Evolutionary conservation across 2,888 invertebrate genomes (phyloP).

Genomic region (Himalopsyche kuldschensis): DNA sequence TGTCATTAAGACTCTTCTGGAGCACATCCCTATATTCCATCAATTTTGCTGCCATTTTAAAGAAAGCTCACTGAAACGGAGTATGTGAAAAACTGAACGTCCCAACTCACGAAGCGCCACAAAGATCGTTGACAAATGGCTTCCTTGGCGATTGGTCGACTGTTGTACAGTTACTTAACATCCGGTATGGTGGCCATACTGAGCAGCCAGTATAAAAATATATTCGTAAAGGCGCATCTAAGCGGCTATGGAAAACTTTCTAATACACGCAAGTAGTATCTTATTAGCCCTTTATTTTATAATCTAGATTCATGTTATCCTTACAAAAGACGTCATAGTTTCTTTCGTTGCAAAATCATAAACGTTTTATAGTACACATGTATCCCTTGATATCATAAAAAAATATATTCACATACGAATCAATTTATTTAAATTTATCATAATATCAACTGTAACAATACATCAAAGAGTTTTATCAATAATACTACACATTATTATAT

Average conservation of each 20-base stretch:
- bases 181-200: background rate
- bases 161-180: background rate
- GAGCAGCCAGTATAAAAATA: background rate
- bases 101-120: background rate
- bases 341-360: too few species aligned
- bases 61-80: background rate
- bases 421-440: too few species aligned
- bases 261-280: too few species aligned
- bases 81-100: background rate
- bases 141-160: background rate
- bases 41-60: slow-evolving; percentile 28
- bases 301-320: too few species aligned
- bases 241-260: background rate
- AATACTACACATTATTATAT: too few species aligned
- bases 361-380: too few species aligned
- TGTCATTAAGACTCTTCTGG: slow-evolving; percentile 65
- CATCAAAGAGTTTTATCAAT: too few species aligned
- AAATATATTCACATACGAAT: too few species aligned
- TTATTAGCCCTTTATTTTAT: too few species aligned
- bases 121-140: slow-evolving; percentile 1
- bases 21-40: slow-evolving; percentile 57
- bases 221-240: background rate
- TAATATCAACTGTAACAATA: too few species aligned
- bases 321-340: too few species aligned
- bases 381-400: too few species aligned